Conservation (phyloP, 2,888 invertebrate genomes). For the Tineola bisselliella region DNA sequence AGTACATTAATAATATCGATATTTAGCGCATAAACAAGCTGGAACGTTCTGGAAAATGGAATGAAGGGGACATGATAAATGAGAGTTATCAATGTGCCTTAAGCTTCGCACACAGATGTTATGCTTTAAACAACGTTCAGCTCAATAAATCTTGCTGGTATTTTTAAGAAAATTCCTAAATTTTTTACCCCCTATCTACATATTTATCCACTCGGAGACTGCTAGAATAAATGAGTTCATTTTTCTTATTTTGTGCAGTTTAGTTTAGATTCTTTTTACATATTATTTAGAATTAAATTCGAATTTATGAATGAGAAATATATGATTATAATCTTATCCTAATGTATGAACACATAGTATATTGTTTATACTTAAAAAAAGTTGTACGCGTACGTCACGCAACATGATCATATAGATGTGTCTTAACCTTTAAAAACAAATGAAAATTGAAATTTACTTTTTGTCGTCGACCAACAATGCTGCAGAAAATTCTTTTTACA, state of each 20-base stretch:
- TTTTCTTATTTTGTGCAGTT: background rate
- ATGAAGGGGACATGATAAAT: slow-evolving; percentile 9
- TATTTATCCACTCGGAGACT: slow-evolving; percentile 1
- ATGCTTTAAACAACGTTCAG: slow-evolving; percentile 1
- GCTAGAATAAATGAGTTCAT: background rate
- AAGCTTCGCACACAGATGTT: slow-evolving; percentile 10
- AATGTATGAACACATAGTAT: no score
- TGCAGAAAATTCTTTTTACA: background rate
- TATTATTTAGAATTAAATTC: no score
- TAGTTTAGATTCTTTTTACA: no score
- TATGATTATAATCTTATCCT: no score
- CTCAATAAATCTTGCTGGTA: background rate
- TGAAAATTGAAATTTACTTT: no score
- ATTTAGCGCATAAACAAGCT: slow-evolving; percentile 6
- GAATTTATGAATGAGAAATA: no score
- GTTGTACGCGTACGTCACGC: no score
- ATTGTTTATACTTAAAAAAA: no score
- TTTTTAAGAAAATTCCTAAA: slow-evolving; percentile 5
- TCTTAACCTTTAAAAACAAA: no score
- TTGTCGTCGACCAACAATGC: no score
- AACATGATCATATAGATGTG: no score
- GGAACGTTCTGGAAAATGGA: background rate
- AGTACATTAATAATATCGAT: slow-evolving; percentile 6
- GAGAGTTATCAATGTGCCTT: slow-evolving; percentile 7
- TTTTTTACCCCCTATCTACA: background rate